phyloP scores from a whole-genome alignment of 2,888 invertebrate species.

The Eupeodes luniger region DNA sequence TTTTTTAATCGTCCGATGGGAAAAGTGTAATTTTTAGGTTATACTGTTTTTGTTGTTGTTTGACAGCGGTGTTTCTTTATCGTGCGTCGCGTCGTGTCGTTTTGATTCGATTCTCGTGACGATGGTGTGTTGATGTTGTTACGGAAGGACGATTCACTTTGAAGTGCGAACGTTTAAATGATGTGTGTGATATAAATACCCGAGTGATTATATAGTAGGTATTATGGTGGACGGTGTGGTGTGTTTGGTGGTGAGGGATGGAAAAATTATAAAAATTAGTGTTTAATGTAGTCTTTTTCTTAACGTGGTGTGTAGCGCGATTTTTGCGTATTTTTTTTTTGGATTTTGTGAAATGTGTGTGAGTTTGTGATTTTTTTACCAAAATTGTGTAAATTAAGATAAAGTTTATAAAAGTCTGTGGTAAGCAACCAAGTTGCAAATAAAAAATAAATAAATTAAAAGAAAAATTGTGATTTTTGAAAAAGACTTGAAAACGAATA shows the following conservation, averaged over 20 bases:
- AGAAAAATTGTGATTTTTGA: slow-evolving; percentile 53
- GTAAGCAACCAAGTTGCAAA: slow-evolving; percentile 70
- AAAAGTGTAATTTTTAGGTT: slow-evolving; percentile 56
- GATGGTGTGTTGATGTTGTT: slow-evolving; percentile 63
- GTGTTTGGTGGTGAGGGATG: slow-evolving; percentile 20
- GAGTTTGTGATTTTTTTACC: not conserved
- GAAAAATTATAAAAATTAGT: slow-evolving; percentile 17
- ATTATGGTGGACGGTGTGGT: not conserved
- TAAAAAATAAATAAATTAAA: not conserved
- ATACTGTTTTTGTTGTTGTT: slow-evolving; percentile 16
- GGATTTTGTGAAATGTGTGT: slow-evolving; percentile 21
- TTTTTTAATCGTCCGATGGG: slow-evolving; percentile 75
- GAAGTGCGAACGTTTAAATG: slow-evolving; percentile 72
- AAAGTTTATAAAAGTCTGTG: slow-evolving; percentile 46
- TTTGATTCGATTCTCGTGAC: slow-evolving; percentile 30
- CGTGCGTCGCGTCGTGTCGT: not conserved
- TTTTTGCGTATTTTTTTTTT: slow-evolving; percentile 11
- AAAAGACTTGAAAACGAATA: slow-evolving; percentile 11
- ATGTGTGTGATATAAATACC: slow-evolving; percentile 62
- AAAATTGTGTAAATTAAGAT: slow-evolving; percentile 25
- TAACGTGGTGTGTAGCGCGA: slow-evolving; percentile 32
- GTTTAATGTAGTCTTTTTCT: slow-evolving; percentile 45
- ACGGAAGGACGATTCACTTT: slow-evolving; percentile 54
- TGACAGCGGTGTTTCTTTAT: slow-evolving; percentile 30
- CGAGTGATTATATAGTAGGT: too few relatives aligned